Percentiles rank a stretch among this genome's conserved stretches.
These are phyloP conservation scores for Drosophila repleta DNA, from an alignment of 1,140 invertebrate species.

Conservation along the genomic window DNA sequence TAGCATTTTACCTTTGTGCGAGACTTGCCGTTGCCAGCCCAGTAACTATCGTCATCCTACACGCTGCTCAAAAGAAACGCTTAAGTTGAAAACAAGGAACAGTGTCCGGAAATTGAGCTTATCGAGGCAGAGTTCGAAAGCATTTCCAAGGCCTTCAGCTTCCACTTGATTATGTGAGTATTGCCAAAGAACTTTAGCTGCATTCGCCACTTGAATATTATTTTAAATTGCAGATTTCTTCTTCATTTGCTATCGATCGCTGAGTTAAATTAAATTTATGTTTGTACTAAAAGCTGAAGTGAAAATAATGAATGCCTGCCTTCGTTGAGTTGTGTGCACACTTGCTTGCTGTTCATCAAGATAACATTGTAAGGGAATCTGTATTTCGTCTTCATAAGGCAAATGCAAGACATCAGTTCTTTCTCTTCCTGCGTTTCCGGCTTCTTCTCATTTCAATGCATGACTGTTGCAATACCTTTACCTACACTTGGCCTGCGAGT, in stretches of 20 bases:
- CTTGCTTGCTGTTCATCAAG: background rate
- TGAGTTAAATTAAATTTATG: too few relatives aligned
- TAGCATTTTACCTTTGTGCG: slow-evolving; percentile 70
- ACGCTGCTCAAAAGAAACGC: slow-evolving; percentile 5
- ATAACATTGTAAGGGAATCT: slow-evolving; percentile 40
- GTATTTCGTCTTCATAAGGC: slow-evolving; percentile 36
- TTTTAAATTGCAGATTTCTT: too few relatives aligned
- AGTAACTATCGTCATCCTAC: slow-evolving; percentile 3
- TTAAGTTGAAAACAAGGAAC: background rate
- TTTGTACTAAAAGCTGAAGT: too few relatives aligned
- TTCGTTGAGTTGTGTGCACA: background rate
- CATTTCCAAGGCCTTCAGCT: too few relatives aligned
- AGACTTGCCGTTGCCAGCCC: slow-evolving; percentile 26
- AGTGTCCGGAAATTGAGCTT: background rate
- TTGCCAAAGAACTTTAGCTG: too few relatives aligned
- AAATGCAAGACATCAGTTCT: slow-evolving; percentile 34
- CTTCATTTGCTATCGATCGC: too few relatives aligned
- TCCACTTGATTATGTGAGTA: too few relatives aligned
- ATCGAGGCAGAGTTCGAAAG: background rate
- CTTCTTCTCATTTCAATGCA: slow-evolving; percentile 50
- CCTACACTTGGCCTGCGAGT: slow-evolving; percentile 26
- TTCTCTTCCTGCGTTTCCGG: slow-evolving; percentile 39
- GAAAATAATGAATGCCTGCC: too few relatives aligned
- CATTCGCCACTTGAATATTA: too few relatives aligned
- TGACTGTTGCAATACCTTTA: slow-evolving; percentile 46